Base-by-base conservation (phyloP, 2,888 invertebrate species). In the Brenthis ino region DNA sequence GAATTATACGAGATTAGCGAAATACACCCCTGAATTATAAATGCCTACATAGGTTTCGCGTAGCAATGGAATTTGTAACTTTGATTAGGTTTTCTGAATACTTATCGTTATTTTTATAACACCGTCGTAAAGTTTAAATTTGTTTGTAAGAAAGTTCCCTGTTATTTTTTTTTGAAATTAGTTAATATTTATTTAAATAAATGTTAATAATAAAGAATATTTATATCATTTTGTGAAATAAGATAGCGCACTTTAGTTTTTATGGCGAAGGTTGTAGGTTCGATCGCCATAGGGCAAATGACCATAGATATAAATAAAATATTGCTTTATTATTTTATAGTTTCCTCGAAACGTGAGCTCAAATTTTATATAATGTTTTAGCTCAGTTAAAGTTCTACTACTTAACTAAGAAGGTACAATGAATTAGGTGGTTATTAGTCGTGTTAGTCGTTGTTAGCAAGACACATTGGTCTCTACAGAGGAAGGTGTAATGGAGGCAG, bases 1-100 rank as follows among this genome's bases (percentile, higher is more conserved):
- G 77, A 79, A 81, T 82, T 82, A 84, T 83, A 79, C 74, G 79
- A 81, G 82, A 86, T 88, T 84, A 84, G 78, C 80, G 77, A 80
- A 85, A 78, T 67, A 70, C 70, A 65, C 63, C 61, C 65, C 53
- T 72, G 72, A 67, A 71, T 73, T 73, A 67, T 69, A 75, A 72
- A 72, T 75, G 69, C 20, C 50, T 67, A 33, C n/a, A 67, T 56
- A 54, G 50, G 33, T 67, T 37, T 37, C 28, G 28, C 28, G 58
- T 60, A 50, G 58, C n/a, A n/a, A 48, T 28, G 48, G 58, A 60
- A 43, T 43, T 60, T 6, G n/a, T 50, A 28, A 48, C n/a, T 60
- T 24, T 60, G 48, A 50, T 60, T 48, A 48, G 48, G 14, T 48
- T 60, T 60, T 66, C 58, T 53, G 54, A n/a, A 24, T 28, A 28